These are phyloP conservation scores for Entomobrya proxima DNA, from an alignment of 2,888 invertebrate species.

Conservation along the genomic window DNA sequence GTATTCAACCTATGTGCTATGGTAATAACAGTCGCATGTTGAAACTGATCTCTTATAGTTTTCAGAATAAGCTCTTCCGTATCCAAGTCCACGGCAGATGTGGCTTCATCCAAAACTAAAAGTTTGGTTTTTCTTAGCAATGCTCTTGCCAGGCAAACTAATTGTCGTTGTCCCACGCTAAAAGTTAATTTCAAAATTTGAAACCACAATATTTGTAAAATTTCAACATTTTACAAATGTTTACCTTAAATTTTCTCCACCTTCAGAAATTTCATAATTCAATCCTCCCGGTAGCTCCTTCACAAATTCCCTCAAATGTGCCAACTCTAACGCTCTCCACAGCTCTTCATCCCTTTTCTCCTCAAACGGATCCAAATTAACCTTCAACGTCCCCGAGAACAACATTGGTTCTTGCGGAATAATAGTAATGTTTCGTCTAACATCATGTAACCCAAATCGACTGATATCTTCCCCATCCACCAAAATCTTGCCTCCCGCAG, in stretches of 20 bases:
- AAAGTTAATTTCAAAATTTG: background rate
- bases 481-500: conserved; percentile 86
- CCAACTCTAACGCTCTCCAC: conserved; percentile 92
- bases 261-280: conserved; percentile 90
- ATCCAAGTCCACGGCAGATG: conserved; percentile 85
- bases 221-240: too few species aligned
- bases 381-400: conserved; percentile 92
- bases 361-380: conserved; percentile 95
- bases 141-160: conserved; percentile 77
- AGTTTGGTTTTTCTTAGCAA: conserved; percentile 77
- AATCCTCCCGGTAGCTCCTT: conserved; percentile 86
- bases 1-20: conserved; percentile 96
- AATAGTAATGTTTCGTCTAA: conserved; percentile 90
- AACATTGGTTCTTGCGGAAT: conserved; percentile 91
- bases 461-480: conserved; percentile 91
- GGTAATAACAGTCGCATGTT: conserved; percentile 91
- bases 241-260: conserved; percentile 87
- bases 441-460: conserved; percentile 88
- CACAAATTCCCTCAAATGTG: conserved; percentile 92
- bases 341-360: conserved; percentile 87
- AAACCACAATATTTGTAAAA: background rate
- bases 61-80: conserved; percentile 92
- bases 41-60: conserved; percentile 88
- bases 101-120: conserved; percentile 80
- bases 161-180: conserved; percentile 75